Evolutionary conservation across 2,888 invertebrate genomes (phyloP), one percentile per base, ranked within the genome.

Genomic region (Nowickia ferox): DNA sequence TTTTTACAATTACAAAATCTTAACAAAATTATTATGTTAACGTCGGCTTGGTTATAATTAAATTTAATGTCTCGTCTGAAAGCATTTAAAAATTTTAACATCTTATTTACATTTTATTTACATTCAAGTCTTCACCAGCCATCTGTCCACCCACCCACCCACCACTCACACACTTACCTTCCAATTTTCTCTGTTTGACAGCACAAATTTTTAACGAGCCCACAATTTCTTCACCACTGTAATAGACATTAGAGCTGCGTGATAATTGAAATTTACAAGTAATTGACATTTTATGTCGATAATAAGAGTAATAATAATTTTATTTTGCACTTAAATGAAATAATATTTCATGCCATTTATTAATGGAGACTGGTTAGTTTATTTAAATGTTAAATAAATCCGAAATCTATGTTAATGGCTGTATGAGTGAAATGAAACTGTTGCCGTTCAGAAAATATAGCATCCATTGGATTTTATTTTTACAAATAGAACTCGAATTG

Each of bases 181-280:
- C 76, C 22, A 80, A 22, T 11, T 74, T 48, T 0, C 65, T 61
- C 11, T 22, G 61, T 57, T 86, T 86, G 40, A 46, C 72, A 38
- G 66, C 71, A 51, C 48, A 68, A 17, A 86, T 57, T 38, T 68
- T 74, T 72, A 86, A 22, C 11, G 66, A 40, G n/a, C 91, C 90
- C 84, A 88, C 88, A 38, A 91, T 87, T 46, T 88, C 88, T 78
- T 91, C 91, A 9, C 91, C 91, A 44, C 90, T 89, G 38, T 90
- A 91, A 74, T 90, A 91, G 61, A 91, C 87, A 38, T 90, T 89
- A 63, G 89, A 86, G 15, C 84, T 88, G 5, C 90, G 89, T 88
- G 91, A 90, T 38, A 91, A 88, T 65, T 89, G 88, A 75, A 87
- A 88, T 66, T 87, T 80, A 72, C 88, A 87, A 17, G 79, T 63